phyloP scores from a whole-genome alignment of 2,113 vertebrate genomes.

The Sakesphorus luctuosus region DNA sequence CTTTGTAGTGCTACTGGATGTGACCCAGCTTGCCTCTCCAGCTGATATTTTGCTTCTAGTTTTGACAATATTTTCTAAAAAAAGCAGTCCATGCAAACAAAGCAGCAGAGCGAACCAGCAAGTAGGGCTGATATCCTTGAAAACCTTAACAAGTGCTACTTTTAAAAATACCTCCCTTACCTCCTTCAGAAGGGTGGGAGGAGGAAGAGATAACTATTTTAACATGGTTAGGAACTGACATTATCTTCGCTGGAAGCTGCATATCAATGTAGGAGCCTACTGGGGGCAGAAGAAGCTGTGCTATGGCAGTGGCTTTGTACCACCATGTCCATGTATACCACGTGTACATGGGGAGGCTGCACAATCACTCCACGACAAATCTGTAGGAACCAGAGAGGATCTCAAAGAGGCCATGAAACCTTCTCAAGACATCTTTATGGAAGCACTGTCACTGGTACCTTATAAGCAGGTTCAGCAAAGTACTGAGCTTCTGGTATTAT shows the following conservation, averaged over 20 bases:
- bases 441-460: background rate
- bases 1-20: conserved; percentile 15
- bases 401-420: background rate
- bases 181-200: background rate
- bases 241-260: background rate
- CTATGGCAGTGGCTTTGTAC: background rate
- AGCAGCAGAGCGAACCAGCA: conserved; percentile 10
- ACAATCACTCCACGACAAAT: background rate
- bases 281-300: background rate
- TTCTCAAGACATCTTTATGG: background rate
- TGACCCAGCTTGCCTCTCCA: conserved; percentile 34
- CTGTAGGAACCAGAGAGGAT: background rate
- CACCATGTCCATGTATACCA: background rate
- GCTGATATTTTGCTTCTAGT: conserved; percentile 19
- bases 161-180: background rate
- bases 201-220: background rate
- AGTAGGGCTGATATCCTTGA: background rate
- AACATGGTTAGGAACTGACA: background rate
- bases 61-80: conserved; percentile 9
- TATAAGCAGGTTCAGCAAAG: background rate
- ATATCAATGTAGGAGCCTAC: fast-evolving
- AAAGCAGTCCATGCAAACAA: background rate
- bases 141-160: background rate
- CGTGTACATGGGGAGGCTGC: fast-evolving
- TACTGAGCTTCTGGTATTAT: background rate